Percentiles rank a stretch among this genome's conserved stretches.
These are phyloP conservation scores for Operophtera brumata DNA, from an alignment of 2,888 invertebrate genomes.

Conservation along the genomic window DNA sequence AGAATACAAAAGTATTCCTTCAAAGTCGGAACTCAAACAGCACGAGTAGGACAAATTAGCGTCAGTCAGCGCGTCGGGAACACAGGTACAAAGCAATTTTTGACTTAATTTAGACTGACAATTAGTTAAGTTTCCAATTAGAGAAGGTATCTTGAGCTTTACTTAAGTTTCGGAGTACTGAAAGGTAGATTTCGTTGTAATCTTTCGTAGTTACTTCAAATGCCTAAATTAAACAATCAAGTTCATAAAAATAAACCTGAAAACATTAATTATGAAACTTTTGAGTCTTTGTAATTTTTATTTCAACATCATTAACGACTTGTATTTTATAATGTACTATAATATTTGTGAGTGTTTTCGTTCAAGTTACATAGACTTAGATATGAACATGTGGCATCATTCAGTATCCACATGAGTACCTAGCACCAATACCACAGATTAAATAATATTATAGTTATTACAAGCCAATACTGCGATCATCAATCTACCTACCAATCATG, in stretches of 20 bases:
- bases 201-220: not conserved
- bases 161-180: slow-evolving; percentile 11
- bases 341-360: no score
- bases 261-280: not conserved
- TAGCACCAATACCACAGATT: no score
- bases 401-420: no score
- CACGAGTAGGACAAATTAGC: slow-evolving; percentile 25
- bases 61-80: slow-evolving; percentile 21
- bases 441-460: no score
- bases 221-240: not conserved
- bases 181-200: not conserved
- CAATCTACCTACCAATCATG: no score
- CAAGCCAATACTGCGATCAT: no score
- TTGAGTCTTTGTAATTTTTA: no score
- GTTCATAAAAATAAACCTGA: not conserved
- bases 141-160: slow-evolving; percentile 38
- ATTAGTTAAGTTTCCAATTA: slow-evolving; percentile 49
- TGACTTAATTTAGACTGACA: slow-evolving; percentile 41
- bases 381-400: no score
- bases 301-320: no score
- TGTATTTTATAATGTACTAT: no score
- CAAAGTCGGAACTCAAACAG: slow-evolving; percentile 14
- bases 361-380: no score
- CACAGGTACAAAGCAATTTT: slow-evolving; percentile 33
- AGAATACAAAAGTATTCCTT: slow-evolving; percentile 10